Conservation (phyloP, 2,888 invertebrate genomes). For the Sericinus montela region DNA sequence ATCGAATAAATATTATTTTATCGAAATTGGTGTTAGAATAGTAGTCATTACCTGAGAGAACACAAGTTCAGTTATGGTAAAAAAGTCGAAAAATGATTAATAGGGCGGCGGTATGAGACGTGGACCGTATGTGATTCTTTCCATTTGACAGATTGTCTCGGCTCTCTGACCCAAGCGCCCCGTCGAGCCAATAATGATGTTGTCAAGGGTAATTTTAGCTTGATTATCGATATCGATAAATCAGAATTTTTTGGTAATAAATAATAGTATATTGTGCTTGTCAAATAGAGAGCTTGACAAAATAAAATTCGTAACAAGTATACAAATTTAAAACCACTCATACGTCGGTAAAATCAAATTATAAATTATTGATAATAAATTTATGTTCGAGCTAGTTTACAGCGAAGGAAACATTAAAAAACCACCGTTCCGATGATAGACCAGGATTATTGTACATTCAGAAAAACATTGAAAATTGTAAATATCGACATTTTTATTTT, state of each 20-base stretch:
- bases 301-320: too few relatives aligned
- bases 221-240: constrained; percentile 51
- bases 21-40: constrained; percentile 47
- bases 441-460: too few relatives aligned
- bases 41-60: constrained; percentile 73
- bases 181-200: constrained; percentile 68
- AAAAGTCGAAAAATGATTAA: constrained; percentile 76
- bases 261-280: not conserved
- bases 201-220: constrained; percentile 35
- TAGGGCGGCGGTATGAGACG: constrained; percentile 64
- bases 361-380: too few relatives aligned
- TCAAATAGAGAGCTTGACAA: too few relatives aligned
- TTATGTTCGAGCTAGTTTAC: too few relatives aligned
- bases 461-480: too few relatives aligned
- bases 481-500: constrained; percentile 34
- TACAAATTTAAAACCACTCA: too few relatives aligned
- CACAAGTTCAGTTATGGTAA: constrained; percentile 71
- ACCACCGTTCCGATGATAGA: too few relatives aligned
- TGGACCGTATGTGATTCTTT: constrained; percentile 72
- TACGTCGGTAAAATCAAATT: too few relatives aligned
- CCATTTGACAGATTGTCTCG: constrained; percentile 78
- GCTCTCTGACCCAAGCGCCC: constrained; percentile 73
- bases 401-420: too few relatives aligned
- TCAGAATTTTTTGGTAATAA: not conserved
- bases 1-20: constrained; percentile 25